A percentile compares a stretch with the other conserved stretches of the same genome.
These are phyloP conservation scores for Microplitis demolitor DNA, from an alignment of 1,140 invertebrate genomes.

Conservation along the genomic window DNA sequence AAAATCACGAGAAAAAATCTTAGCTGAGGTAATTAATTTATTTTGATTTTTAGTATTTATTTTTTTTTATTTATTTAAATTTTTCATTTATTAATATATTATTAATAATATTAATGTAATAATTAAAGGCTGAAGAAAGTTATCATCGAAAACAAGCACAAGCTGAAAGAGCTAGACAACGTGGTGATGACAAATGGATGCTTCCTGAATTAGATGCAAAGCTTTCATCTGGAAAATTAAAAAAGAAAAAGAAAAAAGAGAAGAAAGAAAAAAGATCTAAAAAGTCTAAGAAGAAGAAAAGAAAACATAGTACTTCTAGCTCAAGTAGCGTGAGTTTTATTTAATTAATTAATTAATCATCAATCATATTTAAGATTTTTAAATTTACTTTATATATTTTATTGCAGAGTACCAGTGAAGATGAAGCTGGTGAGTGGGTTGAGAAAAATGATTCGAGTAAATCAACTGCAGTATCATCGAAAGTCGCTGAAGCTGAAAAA, in stretches of 20 bases:
- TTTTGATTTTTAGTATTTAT: not conserved
- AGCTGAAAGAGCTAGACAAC: constrained; percentile 43
- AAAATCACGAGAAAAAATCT: constrained; percentile 45
- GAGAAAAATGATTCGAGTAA: constrained; percentile 52
- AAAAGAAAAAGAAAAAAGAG: constrained; percentile 37
- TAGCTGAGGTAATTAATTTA: constrained; percentile 40
- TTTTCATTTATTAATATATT: not conserved
- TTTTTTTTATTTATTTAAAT: not conserved
- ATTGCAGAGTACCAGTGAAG: constrained; percentile 30
- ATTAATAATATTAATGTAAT: not conserved
- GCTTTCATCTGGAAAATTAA: constrained; percentile 30
- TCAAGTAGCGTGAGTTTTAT: constrained; percentile 31
- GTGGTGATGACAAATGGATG: constrained; percentile 57
- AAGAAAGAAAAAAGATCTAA: constrained; percentile 43
- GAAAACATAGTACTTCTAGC: constrained; percentile 31
- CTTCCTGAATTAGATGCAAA: constrained; percentile 51
- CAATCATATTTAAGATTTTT: not conserved
- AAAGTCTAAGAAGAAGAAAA: constrained; percentile 43
- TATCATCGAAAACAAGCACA: constrained; percentile 40
- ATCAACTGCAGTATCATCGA: constrained; percentile 22
- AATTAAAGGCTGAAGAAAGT: constrained; percentile 43
- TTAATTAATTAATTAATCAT: no score
- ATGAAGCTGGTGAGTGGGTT: constrained; percentile 61
- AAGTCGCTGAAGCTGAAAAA: constrained; percentile 36
- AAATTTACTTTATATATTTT: constrained; percentile 8